Base-by-base conservation (phyloP, 92 coral and sea anemone genomes). In the Porites rus region DNA sequence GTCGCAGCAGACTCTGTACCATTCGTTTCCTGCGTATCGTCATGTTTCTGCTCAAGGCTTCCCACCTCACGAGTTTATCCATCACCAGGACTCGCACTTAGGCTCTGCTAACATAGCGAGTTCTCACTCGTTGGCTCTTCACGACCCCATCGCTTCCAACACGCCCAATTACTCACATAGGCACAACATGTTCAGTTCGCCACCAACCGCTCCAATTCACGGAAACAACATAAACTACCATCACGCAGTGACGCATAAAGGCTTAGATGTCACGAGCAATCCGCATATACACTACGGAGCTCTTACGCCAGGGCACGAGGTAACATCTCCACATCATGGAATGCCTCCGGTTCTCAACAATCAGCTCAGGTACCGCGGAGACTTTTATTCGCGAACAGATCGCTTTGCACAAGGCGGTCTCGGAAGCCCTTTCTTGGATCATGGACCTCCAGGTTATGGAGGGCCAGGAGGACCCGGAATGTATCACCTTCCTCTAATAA, bases 11-110 rank as follows among this genome's bases (percentile, higher is more conserved):
- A 94, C 92, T 38, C 80, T 95, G 69, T 97, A 97, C 83, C 99
- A 95, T 75, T 95, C 99, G 83, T 97, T 97, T 86, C 99, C 98
- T 31, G 93, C 98, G 46, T 97, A 95, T 76, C 94, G 98, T 64
- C 98, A 92, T 90, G 88, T 96, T 81, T 74, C 95, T 56, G 90
- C 95, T 53, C 98, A 87, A 81, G 92, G 93, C 65, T 96, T 94
- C 82, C 73, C 91, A 56, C 94, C 98, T 77, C 98, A 92, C 80
- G 98, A 96, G 64, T 92, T 94, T 79, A 80, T 96, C 65, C 98
- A 92, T 64, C 94, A 92, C 76, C 94, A 94, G 86, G 98, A 96
- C 66, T 87, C 98, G 73, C 98, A 95, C 76, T 91, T 95, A 71
- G 93, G 93, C 10, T 82, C 98, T n/a, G 88, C 92, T 62, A 92